Conservation (phyloP, 2,888 invertebrate species). For the Atethmia centrago region DNA sequence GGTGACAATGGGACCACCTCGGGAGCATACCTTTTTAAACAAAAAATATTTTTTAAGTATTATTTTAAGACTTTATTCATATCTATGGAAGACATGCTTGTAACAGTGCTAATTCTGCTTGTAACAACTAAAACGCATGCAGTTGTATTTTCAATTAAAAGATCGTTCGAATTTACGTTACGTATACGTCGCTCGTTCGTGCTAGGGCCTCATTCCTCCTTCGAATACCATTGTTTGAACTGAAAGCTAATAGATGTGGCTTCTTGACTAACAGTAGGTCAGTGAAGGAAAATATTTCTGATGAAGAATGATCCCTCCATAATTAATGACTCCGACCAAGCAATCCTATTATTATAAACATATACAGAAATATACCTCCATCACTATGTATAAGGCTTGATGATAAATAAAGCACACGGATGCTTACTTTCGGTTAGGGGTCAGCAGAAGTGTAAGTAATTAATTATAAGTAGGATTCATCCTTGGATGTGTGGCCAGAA, state of each 20-base stretch:
- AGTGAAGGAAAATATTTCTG: constrained; percentile 18
- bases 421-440: constrained; percentile 49
- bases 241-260: neutral
- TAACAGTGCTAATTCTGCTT: too few species aligned
- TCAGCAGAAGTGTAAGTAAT: constrained; percentile 63
- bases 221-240: neutral
- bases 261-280: neutral
- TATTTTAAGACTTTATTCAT: too few species aligned
- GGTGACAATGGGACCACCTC: too few species aligned
- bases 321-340: constrained; percentile 31
- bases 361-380: constrained; percentile 38
- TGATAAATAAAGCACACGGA: constrained; percentile 62
- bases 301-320: constrained; percentile 28
- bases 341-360: constrained; percentile 33
- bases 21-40: too few species aligned
- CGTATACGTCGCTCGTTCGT: neutral
- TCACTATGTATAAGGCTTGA: constrained; percentile 62
- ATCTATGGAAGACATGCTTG: too few species aligned
- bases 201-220: neutral
- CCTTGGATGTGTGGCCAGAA: constrained; percentile 32
- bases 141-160: too few species aligned
- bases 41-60: too few species aligned
- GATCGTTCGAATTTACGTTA: too few species aligned
- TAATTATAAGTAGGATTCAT: constrained; percentile 66
- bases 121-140: too few species aligned